Evolutionary conservation across 2,113 vertebrate species (phyloP), one percentile per base, ranked within the genome.

Genomic region (Maccullochella peelii): DNA sequence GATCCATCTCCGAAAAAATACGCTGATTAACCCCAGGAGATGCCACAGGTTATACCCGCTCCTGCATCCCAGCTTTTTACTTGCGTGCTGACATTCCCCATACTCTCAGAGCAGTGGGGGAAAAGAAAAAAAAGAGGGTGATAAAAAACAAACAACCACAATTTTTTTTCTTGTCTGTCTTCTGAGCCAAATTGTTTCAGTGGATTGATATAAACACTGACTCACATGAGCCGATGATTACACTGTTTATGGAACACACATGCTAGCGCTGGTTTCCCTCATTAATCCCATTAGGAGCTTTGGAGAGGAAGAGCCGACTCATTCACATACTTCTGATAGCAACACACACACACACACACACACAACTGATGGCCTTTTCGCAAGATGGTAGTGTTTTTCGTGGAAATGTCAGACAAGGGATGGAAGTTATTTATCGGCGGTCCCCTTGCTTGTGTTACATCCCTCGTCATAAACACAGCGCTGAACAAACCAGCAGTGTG

Each of bases 11-110:
- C 70, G 14, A 58, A 77, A 86, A 88, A 82, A 83, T 71, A 82
- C 23, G 73, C 90, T 95, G 95, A 95, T 95, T 94, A 95, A 94
- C 80, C 94, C 94, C 94, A 69, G 73, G 94, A 92, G 94, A 91
- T 54, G 4, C 49, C 33, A 12, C 33, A 0, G 57, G 74, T 85
- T 88, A 74, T 77, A 90, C 79, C 72, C 42, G 10, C 50, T 84
- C 49, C 73, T 88, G 66, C 21, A 30, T 85, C 70, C 30, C 57
- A 40, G 58, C 62, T 27, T 49, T 85, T 72, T 58, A 85, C 59
- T 85, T 59, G 61, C 27, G 44, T 61, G 77, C 75, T 78, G 91
- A 89, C 89, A 80, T 85, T 85, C 63, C 36, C 65, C 79, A 78
- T 47, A 70, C 76, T 71, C 82, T 63, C 49, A 66, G 55, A 84